Base-by-base conservation (phyloP, 2,797 vertebrate genomes). In the Sebastes nivosus region DNA sequence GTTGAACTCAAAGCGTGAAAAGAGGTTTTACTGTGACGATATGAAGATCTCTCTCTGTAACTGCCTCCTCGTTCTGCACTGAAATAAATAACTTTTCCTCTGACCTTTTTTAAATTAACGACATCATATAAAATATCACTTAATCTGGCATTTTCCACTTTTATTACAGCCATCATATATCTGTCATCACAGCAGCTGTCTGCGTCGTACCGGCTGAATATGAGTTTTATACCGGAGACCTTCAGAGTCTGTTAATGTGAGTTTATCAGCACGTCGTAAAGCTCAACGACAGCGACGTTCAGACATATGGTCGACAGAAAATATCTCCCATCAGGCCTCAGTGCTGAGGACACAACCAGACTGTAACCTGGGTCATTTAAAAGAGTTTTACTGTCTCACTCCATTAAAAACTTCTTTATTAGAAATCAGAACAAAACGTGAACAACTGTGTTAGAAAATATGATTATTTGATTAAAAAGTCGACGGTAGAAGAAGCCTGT, bases 81-180 rank as follows among this genome's bases (percentile, higher is more conserved):
- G 77, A 88, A 83, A 32, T 78, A 83, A 89, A 91, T 89, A 38
- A 80, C 78, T 74, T 89, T 87, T 63, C 72, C 76, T 42, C 66
- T 89, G 92, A 91, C 90, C 90, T 94, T 92, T 67, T 84, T 88
- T 71, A 83, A 89, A 92, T 92, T 85, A 92, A 90, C 57, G 30
- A 74, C 82, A 72, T 87, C 85, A 67, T 84, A 89, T 92, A 88
- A 93, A 91, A 92, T 83, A 88, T 85, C 88, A 92, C 86, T 88
- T 93, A 89, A 92, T 93, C 88, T 90, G 84, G 71, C 88, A 88
- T 92, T 92, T 93, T 89, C 81, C 61, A 57, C 25, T 92, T 90
- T 90, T 88, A 90, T 83, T 80, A 77, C 77, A 34, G 76, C n/a
- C 34, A 88, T 93, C 91, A 83, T 91, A 92, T 80, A 89, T 87